Conservation (phyloP, 1,140 invertebrate species). For the Latrodectus geometricus region DNA sequence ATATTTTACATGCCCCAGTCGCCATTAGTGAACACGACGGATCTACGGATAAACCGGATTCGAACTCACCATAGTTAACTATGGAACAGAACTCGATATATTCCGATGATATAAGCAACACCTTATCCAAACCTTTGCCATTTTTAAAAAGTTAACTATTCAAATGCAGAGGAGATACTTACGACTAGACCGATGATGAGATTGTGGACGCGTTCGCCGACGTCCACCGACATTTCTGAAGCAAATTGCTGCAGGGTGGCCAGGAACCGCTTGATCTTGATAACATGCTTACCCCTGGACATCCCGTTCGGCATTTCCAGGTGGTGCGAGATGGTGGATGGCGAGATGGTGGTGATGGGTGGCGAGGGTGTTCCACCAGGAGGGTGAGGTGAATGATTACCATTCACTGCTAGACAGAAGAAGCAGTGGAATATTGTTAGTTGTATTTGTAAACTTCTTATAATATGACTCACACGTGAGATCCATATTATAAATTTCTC, state of each 20-base stretch:
- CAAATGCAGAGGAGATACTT: constrained; percentile 68
- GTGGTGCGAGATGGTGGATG: constrained; percentile 25
- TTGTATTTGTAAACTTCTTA: no score
- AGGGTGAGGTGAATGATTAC: constrained; percentile 43
- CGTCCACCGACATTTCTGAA: constrained; percentile 85
- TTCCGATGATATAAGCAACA: not conserved
- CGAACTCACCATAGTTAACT: no score
- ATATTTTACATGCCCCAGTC: no score
- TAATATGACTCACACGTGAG: no score
- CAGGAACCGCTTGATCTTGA: constrained; percentile 87
- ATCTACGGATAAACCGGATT: no score
- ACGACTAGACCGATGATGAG: constrained; percentile 88
- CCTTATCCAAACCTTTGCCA: no score
- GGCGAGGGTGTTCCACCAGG: constrained; percentile 49
- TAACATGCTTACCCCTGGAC: constrained; percentile 66
- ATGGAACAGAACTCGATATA: not conserved
- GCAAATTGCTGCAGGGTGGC: constrained; percentile 93
- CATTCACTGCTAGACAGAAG: constrained; percentile 33
- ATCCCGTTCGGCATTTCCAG: constrained; percentile 10
- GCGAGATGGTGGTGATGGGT: constrained; percentile 1
- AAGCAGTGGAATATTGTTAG: not conserved
- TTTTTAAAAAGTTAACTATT: not conserved
- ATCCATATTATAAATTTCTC: no score
- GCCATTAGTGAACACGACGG: no score
- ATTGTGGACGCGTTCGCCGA: constrained; percentile 87